Conservation (phyloP, 2,113 vertebrate species). For the Glareola pratincola region DNA sequence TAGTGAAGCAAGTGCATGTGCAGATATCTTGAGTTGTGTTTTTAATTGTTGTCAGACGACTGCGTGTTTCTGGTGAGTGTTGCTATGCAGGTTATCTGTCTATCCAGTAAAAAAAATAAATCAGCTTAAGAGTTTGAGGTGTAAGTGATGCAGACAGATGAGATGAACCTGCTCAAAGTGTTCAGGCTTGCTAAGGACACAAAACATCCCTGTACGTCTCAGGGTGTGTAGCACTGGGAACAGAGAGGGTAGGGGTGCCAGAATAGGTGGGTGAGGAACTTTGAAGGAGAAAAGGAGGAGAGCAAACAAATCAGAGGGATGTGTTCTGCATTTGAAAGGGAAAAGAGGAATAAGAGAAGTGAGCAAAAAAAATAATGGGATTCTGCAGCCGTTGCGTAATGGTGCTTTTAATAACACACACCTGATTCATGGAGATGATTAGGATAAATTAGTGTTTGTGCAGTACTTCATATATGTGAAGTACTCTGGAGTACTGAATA, state of each 20-base stretch:
- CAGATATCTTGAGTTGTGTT: not conserved
- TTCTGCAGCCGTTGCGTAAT: not conserved
- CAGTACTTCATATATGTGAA: not conserved
- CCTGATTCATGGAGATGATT: not conserved
- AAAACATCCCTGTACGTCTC: not conserved
- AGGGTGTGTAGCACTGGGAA: not conserved
- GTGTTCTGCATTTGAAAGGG: not conserved
- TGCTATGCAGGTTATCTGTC: not conserved
- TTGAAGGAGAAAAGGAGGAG: not conserved
- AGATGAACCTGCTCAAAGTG: not conserved
- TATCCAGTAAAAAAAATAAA: not conserved
- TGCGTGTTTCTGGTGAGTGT: not conserved
- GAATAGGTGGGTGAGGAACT: not conserved
- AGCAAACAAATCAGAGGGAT: not conserved
- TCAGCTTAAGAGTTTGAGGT: not conserved
- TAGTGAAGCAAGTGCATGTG: not conserved
- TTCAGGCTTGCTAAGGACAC: not conserved
- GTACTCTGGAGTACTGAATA: not conserved
- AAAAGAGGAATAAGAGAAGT: not conserved
- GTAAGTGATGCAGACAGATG: not conserved
- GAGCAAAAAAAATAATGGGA: not conserved
- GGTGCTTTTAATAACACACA: slow-evolving; percentile 15
- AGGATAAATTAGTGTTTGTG: not conserved
- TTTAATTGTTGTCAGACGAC: not conserved
- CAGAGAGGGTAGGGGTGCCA: not conserved